Conservation (phyloP, 1,140 invertebrate species). For the Bombus vancouverensis region DNA sequence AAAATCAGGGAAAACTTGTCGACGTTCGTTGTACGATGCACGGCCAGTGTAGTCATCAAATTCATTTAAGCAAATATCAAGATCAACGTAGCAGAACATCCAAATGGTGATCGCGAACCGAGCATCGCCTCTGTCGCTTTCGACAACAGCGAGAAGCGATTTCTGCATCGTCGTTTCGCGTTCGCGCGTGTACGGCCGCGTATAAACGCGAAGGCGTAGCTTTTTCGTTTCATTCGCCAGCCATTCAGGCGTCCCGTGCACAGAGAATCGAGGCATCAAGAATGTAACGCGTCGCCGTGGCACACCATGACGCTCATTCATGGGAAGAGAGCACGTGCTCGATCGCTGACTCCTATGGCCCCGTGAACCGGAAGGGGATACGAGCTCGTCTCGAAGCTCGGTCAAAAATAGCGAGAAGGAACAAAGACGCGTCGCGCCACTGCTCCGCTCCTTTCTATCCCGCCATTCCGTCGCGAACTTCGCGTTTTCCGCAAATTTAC, state of each 20-base stretch:
- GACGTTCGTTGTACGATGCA: neutral
- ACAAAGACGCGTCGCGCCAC: slow-evolving; percentile 50
- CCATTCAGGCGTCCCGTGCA: neutral
- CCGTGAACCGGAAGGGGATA: slow-evolving; percentile 49
- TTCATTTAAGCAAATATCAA: neutral
- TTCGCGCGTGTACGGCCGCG: neutral
- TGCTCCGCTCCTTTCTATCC: neutral
- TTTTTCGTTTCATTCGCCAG: slow-evolving; percentile 47
- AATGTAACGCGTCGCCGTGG: slow-evolving; percentile 12
- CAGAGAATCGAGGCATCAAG: neutral
- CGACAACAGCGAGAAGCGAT: neutral
- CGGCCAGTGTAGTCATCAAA: neutral
- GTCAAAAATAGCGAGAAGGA: slow-evolving; percentile 63
- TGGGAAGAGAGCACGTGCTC: slow-evolving; percentile 42
- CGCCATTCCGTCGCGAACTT: neutral
- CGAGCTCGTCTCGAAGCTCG: slow-evolving; percentile 40
- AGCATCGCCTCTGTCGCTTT: neutral
- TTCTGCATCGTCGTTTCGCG: neutral
- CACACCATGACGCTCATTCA: slow-evolving; percentile 60
- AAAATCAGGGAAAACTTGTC: neutral
- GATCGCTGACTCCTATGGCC: slow-evolving; percentile 31
- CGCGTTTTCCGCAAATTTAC: neutral
- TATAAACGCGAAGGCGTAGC: neutral
- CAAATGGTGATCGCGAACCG: neutral
- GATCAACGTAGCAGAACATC: neutral